Percentiles rank a stretch among this genome's conserved stretches.
Conservation (phyloP, 1,140 invertebrate species). For the Grapholita molesta region DNA sequence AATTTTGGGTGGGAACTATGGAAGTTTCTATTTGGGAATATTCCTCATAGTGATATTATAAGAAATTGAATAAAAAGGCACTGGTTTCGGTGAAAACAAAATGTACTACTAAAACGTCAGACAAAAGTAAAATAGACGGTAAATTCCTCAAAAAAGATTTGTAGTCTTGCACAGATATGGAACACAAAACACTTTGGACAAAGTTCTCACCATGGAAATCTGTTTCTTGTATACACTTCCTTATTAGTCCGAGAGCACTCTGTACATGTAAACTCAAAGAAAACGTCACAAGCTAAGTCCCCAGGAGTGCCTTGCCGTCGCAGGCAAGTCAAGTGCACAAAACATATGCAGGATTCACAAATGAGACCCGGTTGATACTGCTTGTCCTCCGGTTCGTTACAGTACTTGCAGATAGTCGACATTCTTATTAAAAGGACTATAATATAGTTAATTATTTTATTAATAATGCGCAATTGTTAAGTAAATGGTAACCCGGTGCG, state of each 20-base stretch:
- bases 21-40: too few species aligned
- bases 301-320: slow-evolving; percentile 81
- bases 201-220: slow-evolving; percentile 81
- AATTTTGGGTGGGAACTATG: too few species aligned
- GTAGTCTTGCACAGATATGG: too few species aligned
- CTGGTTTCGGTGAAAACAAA: too few species aligned
- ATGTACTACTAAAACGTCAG: too few species aligned
- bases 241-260: slow-evolving; percentile 79
- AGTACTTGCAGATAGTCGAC: slow-evolving; percentile 53
- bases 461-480: not conserved
- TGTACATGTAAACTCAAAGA: slow-evolving; percentile 85
- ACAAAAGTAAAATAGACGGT: too few species aligned
- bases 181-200: not conserved
- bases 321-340: slow-evolving; percentile 82
- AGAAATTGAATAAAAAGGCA: too few species aligned
- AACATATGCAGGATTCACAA: slow-evolving; percentile 77
- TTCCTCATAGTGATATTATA: too few species aligned
- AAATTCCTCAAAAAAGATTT: too few species aligned
- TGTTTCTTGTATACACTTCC: slow-evolving; percentile 80
- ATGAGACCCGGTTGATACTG: slow-evolving; percentile 55
- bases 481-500: too few species aligned
- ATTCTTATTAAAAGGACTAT: not conserved
- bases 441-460: not conserved
- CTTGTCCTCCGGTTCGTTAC: slow-evolving; percentile 56
- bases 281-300: slow-evolving; percentile 85